A percentile compares a stretch with the other conserved stretches of the same genome.
Conservation (phyloP, 2,888 invertebrate species). For the Abrostola tripartita region DNA sequence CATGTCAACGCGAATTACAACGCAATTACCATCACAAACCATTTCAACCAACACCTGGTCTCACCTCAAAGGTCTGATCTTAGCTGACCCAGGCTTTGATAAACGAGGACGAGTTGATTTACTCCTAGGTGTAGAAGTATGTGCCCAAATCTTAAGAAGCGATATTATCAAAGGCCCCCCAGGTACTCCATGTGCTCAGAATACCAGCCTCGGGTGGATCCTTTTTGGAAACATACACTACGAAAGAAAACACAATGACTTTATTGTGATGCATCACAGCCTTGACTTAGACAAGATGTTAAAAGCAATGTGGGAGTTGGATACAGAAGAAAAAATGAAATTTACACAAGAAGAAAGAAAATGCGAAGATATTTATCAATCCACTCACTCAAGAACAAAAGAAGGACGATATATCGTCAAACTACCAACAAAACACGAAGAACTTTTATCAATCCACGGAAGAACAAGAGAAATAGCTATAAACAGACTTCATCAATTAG, state of each 20-base stretch:
- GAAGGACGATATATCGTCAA: constrained; percentile 46
- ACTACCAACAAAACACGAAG: no score
- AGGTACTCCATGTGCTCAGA: constrained; percentile 46
- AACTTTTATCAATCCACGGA: no score
- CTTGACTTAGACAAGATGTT: constrained; percentile 30
- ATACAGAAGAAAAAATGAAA: constrained; percentile 22
- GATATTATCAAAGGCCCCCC: constrained; percentile 43
- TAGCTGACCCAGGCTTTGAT: constrained; percentile 38
- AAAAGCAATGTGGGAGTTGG: constrained; percentile 40
- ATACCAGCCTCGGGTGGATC: constrained; percentile 53
- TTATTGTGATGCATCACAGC: constrained; percentile 33
- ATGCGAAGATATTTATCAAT: constrained; percentile 47
- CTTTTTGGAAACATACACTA: constrained; percentile 41
- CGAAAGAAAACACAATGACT: constrained; percentile 11
- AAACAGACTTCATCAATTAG: neutral
- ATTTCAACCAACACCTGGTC: constrained; percentile 8
- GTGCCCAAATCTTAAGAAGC: constrained; percentile 30
- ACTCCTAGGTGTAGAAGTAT: constrained; percentile 44
- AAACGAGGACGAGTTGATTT: constrained; percentile 43
- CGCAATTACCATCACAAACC: constrained; percentile 6
- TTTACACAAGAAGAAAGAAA: constrained; percentile 39
- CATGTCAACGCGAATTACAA: no score
- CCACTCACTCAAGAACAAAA: constrained; percentile 32
- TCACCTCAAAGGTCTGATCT: constrained; percentile 17
- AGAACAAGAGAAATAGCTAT: neutral